Percentiles rank a stretch among this genome's conserved stretches.
These are phyloP conservation scores for Trichogramma dendrolimi DNA, from an alignment of 2,888 invertebrate species.

Conservation along the genomic window DNA sequence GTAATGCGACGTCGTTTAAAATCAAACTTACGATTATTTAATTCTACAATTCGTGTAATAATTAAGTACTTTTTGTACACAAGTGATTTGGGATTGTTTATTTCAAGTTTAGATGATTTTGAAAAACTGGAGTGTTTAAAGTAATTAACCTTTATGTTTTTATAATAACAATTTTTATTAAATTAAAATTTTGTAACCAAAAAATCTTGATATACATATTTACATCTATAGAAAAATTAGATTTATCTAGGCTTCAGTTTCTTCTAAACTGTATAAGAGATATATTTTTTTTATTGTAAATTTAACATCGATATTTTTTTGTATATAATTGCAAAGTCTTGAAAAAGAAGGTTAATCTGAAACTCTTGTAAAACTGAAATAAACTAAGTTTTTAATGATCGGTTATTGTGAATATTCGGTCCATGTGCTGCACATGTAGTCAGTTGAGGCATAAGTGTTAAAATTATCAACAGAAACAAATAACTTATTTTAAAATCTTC, in stretches of 20 bases:
- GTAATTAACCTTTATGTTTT: not conserved
- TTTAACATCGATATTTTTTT: not conserved
- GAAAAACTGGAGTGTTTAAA: constrained; percentile 1
- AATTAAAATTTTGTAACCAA: constrained; percentile 15
- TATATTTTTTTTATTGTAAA: constrained; percentile 3
- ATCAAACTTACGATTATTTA: not conserved
- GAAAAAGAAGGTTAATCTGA: constrained; percentile 6
- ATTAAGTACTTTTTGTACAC: constrained; percentile 14
- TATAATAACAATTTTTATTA: not conserved
- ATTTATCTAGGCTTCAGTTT: constrained; percentile 5
- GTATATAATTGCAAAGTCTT: not conserved
- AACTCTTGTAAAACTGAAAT: constrained; percentile 10
- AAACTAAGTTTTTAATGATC: not conserved
- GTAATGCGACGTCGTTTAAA: not conserved
- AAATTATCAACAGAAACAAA: no score
- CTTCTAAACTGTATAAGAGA: constrained; percentile 13
- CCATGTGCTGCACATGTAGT: no score
- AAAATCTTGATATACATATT: not conserved
- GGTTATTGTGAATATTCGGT: no score
- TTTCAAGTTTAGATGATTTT: not conserved
- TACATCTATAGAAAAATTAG: constrained; percentile 12
- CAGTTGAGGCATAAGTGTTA: no score
- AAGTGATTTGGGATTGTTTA: constrained; percentile 10
- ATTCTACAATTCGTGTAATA: constrained; percentile 5
- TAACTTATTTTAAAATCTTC: no score